phyloP scores from a whole-genome alignment of 2,113 vertebrate genomes.

The Tachycineta bicolor region DNA sequence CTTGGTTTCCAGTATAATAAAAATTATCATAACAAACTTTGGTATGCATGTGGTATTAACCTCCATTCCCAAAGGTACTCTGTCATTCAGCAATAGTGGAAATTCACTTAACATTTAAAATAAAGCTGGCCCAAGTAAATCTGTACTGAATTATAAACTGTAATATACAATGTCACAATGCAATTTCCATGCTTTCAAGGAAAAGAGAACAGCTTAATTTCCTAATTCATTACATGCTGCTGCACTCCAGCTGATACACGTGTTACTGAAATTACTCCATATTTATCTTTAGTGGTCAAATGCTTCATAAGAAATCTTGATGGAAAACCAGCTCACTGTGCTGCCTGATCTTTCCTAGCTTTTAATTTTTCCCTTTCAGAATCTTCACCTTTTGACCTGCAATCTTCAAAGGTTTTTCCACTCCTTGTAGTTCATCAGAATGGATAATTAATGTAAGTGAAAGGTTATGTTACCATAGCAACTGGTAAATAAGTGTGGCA shows the following conservation, averaged over 20 bases:
- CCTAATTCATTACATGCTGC: neutral
- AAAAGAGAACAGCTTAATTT: neutral
- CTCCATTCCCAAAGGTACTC: neutral
- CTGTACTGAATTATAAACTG: neutral
- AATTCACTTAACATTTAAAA: neutral
- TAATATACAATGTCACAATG: neutral
- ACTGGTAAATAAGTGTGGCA: neutral
- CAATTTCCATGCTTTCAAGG: neutral
- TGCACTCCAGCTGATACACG: neutral
- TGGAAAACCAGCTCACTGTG: neutral
- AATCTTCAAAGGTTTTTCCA: neutral
- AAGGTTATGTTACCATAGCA: neutral
- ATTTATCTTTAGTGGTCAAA: neutral
- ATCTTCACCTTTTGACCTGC: neutral
- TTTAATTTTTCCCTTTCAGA: neutral
- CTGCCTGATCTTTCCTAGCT: neutral
- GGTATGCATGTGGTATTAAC: neutral
- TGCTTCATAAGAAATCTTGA: neutral
- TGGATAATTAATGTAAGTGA: neutral
- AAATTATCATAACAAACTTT: neutral
- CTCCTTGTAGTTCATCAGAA: neutral
- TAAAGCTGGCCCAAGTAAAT: neutral
- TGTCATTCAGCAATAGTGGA: neutral
- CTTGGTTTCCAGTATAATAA: neutral
- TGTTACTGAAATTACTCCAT: neutral